Evolutionary conservation across 2,888 invertebrate genomes (phyloP).

Genomic region (Steinernema carpocapsae): DNA sequence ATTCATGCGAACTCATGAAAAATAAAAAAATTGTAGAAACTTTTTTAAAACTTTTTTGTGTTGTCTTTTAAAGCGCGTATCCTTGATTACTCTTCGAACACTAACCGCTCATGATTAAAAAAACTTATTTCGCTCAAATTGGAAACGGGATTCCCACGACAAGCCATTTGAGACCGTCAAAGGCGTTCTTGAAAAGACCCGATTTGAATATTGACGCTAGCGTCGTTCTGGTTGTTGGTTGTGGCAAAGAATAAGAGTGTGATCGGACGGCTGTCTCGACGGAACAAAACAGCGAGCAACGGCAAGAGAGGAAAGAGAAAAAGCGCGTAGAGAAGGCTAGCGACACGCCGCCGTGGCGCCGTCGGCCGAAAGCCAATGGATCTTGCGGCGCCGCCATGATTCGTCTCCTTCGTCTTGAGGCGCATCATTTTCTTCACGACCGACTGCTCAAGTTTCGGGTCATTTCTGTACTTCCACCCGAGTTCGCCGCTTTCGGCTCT

Average conservation of each 20-base stretch:
- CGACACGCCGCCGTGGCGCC: neutral
- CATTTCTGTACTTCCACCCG: neutral
- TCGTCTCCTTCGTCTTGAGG: neutral
- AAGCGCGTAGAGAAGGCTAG: conserved; percentile 4
- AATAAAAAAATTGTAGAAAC: too few relatives aligned
- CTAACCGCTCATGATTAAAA: too few relatives aligned
- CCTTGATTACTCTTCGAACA: too few relatives aligned
- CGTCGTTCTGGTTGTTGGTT: neutral
- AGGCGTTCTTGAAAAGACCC: conserved; percentile 22
- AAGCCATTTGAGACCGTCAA: conserved; percentile 28
- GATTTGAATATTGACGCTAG: conserved; percentile 30
- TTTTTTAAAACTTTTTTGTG: too few relatives aligned
- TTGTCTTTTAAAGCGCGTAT: too few relatives aligned
- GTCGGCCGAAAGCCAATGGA: neutral
- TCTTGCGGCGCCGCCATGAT: conserved; percentile 23
- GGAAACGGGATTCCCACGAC: conserved; percentile 27
- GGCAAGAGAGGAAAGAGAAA: neutral
- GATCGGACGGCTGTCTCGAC: conserved; percentile 20
- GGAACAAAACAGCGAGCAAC: conserved; percentile 3
- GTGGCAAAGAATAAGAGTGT: conserved; percentile 25
- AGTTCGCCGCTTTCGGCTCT: neutral
- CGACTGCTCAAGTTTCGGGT: too few relatives aligned
- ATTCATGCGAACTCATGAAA: too few relatives aligned
- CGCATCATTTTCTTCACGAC: neutral
- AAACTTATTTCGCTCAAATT: too few relatives aligned